Conservation (phyloP, 2,888 invertebrate genomes). For the Branchellion lobata region DNA sequence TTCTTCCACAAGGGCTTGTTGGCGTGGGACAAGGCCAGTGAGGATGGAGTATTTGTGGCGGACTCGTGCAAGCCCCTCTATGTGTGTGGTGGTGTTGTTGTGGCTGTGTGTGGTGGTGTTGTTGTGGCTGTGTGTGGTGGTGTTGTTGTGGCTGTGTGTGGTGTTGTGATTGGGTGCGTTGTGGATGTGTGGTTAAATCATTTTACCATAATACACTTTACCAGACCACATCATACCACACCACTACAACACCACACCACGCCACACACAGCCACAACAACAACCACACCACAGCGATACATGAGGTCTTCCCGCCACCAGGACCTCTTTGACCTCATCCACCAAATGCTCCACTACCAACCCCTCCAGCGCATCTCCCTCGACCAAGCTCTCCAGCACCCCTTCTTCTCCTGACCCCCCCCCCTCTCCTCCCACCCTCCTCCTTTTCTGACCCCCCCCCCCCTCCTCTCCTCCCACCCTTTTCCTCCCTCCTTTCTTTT, state of each 20-base stretch:
- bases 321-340: conserved; percentile 45
- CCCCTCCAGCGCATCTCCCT: conserved; percentile 44
- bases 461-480: too few relatives aligned
- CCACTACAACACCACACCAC: not conserved
- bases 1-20: conserved; percentile 96
- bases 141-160: not conserved
- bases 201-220: too few relatives aligned
- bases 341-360: conserved; percentile 43
- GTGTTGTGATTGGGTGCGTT: too few relatives aligned
- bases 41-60: conserved; percentile 92
- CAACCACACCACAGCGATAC: conserved; percentile 45
- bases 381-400: conserved; percentile 41
- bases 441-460: too few relatives aligned
- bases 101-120: not conserved
- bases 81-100: conserved; percentile 66
- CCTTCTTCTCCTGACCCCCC: conserved; percentile 41
- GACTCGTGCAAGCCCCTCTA: conserved; percentile 94
- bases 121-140: not conserved
- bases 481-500: too few relatives aligned
- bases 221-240: too few relatives aligned
- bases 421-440: not conserved
- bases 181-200: too few relatives aligned
- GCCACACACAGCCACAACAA: not conserved
- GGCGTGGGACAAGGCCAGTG: conserved; percentile 96
- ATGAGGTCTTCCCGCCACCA: conserved; percentile 40